Evolutionary conservation across 2,113 vertebrate genomes (phyloP).

Genomic region (Elephantulus edwardii): DNA sequence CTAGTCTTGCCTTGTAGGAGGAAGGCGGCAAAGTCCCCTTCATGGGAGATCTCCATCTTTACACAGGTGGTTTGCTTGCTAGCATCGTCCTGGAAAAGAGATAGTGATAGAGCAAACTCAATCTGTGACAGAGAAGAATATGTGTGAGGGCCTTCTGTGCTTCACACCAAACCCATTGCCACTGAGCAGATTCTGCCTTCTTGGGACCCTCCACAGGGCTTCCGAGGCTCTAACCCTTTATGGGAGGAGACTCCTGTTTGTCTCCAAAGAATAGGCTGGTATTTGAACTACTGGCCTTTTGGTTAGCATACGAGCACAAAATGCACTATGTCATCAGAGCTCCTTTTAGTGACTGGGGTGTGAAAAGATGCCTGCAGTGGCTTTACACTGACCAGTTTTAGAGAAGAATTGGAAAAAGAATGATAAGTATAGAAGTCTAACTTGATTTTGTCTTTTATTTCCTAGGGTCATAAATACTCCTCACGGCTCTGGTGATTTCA

Average conservation of each 20-base stretch:
- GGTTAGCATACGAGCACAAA: no score
- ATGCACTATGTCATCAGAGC: no score
- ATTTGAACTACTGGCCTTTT: no score
- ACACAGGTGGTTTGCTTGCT: constrained; percentile 85
- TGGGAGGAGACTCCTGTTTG: no score
- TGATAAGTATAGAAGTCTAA: neutral
- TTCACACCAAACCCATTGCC: neutral
- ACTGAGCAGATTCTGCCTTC: no score
- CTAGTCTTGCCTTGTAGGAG: constrained; percentile 88
- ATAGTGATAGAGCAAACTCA: neutral
- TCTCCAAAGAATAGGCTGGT: no score
- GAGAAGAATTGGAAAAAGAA: neutral
- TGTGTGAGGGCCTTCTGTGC: neutral
- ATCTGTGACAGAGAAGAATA: neutral
- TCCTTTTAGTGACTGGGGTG: neutral
- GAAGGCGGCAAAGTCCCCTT: constrained; percentile 86
- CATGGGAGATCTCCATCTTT: constrained; percentile 82
- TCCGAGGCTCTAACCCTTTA: no score
- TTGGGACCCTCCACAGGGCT: no score
- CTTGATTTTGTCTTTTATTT: neutral
- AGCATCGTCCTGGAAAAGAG: constrained; percentile 85
- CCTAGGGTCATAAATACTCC: neutral
- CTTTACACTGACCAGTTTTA: neutral
- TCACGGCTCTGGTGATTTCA: neutral
- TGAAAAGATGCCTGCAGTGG: neutral